phyloP scores from a whole-genome alignment of 2,797 vertebrate genomes.

The Micrastur ruficollis region DNA sequence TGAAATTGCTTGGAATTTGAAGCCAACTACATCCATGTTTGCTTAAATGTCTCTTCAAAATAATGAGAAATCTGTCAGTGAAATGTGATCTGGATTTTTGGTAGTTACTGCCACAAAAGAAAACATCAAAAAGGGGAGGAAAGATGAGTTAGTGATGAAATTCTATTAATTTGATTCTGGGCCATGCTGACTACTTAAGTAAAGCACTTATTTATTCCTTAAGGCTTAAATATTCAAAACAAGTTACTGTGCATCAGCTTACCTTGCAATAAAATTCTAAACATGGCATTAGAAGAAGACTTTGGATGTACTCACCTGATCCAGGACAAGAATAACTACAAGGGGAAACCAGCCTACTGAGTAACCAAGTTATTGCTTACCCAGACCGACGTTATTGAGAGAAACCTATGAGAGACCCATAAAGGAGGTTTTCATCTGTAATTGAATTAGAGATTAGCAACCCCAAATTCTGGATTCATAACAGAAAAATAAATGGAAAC shows the following conservation, averaged over 20 bases:
- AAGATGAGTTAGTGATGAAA: background rate
- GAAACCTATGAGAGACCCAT: background rate
- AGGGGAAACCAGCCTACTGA: background rate
- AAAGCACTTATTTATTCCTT: background rate
- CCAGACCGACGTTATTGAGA: background rate
- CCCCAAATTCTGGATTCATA: background rate
- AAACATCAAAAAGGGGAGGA: background rate
- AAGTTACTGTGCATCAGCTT: background rate
- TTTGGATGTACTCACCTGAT: background rate
- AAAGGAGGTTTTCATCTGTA: background rate
- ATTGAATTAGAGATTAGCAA: background rate
- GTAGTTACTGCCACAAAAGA: background rate
- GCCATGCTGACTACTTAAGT: background rate
- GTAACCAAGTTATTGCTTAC: background rate
- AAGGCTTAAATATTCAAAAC: background rate
- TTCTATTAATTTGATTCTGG: background rate
- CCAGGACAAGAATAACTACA: background rate
- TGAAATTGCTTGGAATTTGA: background rate
- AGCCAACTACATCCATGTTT: background rate
- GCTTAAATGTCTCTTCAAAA: background rate
- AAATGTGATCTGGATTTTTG: background rate
- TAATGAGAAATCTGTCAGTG: background rate
- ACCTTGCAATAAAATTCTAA: background rate
- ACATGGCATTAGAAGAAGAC: background rate
- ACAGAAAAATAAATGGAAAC: background rate